phyloP scores from a whole-genome alignment of 1,140 invertebrate genomes.

The Paralvinella palmiformis region DNA sequence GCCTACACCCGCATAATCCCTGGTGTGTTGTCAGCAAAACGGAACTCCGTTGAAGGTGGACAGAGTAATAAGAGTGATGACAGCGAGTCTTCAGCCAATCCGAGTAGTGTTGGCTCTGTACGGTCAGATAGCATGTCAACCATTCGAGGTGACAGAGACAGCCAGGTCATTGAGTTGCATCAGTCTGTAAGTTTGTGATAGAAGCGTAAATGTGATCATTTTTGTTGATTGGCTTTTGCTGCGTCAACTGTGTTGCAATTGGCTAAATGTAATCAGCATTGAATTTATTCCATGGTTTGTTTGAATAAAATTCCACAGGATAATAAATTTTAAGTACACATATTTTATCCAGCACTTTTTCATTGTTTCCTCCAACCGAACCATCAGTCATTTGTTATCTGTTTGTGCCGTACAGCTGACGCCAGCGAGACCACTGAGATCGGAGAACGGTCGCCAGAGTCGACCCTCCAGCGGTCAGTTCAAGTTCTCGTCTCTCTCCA shows the following conservation, averaged over 20 bases:
- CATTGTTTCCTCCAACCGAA: neutral
- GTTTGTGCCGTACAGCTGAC: constrained; percentile 9
- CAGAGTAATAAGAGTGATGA: neutral
- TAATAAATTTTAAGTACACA: neutral
- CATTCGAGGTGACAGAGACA: constrained; percentile 11
- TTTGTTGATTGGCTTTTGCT: neutral
- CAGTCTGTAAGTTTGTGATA: constrained; percentile 8
- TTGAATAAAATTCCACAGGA: neutral
- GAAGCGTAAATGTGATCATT: neutral
- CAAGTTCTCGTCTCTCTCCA: neutral
- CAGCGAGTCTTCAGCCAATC: constrained; percentile 4
- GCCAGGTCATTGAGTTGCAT: constrained; percentile 18
- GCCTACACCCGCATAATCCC: neutral
- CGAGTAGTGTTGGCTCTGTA: neutral
- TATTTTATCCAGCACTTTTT: neutral
- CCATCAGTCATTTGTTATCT: neutral
- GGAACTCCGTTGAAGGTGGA: neutral
- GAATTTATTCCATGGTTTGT: neutral
- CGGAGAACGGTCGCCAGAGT: constrained; percentile 16
- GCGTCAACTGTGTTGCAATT: neutral
- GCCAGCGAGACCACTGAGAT: constrained; percentile 13
- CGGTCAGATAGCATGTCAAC: neutral
- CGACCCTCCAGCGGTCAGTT: constrained; percentile 10
- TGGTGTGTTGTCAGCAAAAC: neutral
- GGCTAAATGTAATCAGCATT: neutral